Evolutionary conservation across 2,888 invertebrate genomes (phyloP).

Genomic region (Villa cingulata): DNA sequence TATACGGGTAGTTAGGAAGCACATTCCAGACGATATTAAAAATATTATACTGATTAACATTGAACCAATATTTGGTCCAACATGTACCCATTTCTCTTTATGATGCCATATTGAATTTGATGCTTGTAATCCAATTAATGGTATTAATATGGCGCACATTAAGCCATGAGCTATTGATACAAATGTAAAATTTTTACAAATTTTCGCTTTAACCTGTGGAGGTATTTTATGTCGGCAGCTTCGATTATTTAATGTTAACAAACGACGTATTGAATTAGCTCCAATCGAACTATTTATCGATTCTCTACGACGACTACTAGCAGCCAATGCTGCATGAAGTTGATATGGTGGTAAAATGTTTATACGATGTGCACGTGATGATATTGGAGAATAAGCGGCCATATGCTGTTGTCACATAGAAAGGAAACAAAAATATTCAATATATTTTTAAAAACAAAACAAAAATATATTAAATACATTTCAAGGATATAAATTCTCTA

Average conservation of each 20-base stretch:
- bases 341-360: conserved; percentile 34
- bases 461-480: too few species aligned
- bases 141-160: conserved; percentile 28
- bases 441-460: too few species aligned
- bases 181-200: conserved; percentile 29
- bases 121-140: conserved; percentile 31
- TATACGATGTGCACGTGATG: conserved; percentile 41
- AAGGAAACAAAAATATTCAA: too few species aligned
- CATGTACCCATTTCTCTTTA: conserved; percentile 31
- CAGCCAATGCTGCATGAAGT: conserved; percentile 31
- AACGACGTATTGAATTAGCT: conserved; percentile 60
- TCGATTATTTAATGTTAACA: conserved; percentile 48
- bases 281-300: conserved; percentile 61
- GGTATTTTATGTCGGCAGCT: conserved; percentile 33
- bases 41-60: conserved; percentile 49
- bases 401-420: conserved; percentile 37
- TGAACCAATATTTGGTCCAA: conserved; percentile 42
- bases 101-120: conserved; percentile 37
- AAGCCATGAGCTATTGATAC: conserved; percentile 30
- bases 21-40: conserved; percentile 45
- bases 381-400: conserved; percentile 47
- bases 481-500: too few species aligned
- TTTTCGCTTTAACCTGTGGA: conserved; percentile 29
- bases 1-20: conserved; percentile 39
- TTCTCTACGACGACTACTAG: conserved; percentile 44